Percentiles rank a stretch among this genome's conserved stretches.
Conservation (phyloP, 2,797 vertebrate species). For the Bothrops alternatus region DNA sequence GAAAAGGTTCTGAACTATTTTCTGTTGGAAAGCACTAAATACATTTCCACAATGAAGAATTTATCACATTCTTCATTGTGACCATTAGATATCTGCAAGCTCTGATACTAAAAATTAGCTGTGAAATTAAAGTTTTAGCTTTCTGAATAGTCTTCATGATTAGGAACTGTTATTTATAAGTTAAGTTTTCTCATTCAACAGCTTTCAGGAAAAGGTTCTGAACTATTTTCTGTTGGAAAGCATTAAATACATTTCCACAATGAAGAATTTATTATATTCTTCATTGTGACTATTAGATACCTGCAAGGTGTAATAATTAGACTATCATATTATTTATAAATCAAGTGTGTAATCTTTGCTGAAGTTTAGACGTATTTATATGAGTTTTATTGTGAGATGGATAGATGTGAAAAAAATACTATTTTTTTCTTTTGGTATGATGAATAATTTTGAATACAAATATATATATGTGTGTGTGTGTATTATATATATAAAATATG, state of each 20-base stretch:
- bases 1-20: not conserved
- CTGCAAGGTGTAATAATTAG: not conserved
- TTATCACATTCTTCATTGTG: not conserved
- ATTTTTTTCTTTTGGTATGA: conserved; percentile 1
- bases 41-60: not conserved
- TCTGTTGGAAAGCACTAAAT: not conserved
- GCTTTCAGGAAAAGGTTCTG: not conserved
- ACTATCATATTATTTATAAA: not conserved
- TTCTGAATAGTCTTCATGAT: not conserved
- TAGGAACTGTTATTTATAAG: not conserved
- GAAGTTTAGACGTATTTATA: not conserved
- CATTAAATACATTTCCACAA: not conserved
- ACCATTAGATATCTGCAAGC: not conserved
- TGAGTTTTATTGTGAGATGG: not conserved
- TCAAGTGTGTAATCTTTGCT: not conserved
- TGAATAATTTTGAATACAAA: conserved; percentile 13
- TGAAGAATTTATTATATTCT: not conserved
- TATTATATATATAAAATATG: no score
- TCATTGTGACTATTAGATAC: not conserved
- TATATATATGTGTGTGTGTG: not conserved
- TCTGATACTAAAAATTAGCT: conserved; percentile 3
- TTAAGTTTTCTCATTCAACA: not conserved
- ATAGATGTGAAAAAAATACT: not conserved
- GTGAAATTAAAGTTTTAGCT: not conserved
- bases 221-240: not conserved